Conservation (phyloP, 1,140 invertebrate species). For the Hycleus cichorii region DNA sequence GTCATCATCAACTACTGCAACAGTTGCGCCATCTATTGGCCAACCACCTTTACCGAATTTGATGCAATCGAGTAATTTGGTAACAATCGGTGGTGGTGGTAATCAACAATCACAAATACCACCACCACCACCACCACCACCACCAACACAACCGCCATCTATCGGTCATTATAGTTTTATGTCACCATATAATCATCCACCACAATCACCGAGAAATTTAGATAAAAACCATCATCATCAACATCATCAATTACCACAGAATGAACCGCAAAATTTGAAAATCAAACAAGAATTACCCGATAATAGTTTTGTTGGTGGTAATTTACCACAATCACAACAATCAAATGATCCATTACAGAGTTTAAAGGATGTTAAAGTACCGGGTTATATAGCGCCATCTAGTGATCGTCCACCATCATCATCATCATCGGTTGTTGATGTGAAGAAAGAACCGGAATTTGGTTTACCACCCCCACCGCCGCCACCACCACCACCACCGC, state of each 20-base stretch:
- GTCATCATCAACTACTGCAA: conserved; percentile 3
- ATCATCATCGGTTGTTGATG: conserved; percentile 34
- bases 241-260: conserved; percentile 23
- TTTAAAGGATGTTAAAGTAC: conserved; percentile 72
- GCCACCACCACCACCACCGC: too few species aligned
- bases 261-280: conserved; percentile 69
- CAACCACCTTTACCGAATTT: conserved; percentile 48
- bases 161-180: conserved; percentile 48
- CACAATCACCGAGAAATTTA: conserved; percentile 25
- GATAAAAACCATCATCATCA: conserved; percentile 19
- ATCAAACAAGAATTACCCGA: conserved; percentile 68
- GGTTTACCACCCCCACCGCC: too few species aligned
- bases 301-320: conserved; percentile 9
- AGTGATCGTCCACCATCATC: conserved; percentile 30
- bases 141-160: conserved; percentile 28
- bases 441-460: conserved; percentile 62
- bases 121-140: conserved; percentile 32
- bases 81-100: conserved; percentile 49
- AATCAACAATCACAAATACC: conserved; percentile 36
- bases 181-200: conserved; percentile 28
- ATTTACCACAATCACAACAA: conserved; percentile 41
- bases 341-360: conserved; percentile 65
- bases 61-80: conserved; percentile 48
- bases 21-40: conserved; percentile 43
- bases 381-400: conserved; percentile 53